Base-by-base conservation (phyloP, 2,797 vertebrate genomes). In the Nothura maculosa region DNA sequence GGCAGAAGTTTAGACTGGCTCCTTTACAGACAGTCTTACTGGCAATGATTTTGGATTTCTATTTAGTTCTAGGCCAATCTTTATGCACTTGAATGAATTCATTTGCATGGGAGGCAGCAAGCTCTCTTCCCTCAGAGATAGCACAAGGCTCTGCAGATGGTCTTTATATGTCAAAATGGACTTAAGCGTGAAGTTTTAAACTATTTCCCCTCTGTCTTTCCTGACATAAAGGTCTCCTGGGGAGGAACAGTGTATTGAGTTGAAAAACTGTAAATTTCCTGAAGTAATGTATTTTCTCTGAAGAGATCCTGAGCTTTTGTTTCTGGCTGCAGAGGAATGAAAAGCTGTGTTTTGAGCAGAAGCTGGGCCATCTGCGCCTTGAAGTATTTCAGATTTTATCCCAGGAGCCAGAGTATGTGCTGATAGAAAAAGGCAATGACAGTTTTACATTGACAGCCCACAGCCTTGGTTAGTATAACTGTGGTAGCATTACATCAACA, bases 251-350 rank as follows among this genome's bases (percentile, higher is more conserved):
- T 72, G 86, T 96, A 94, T 92, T 40, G 74, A 95, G 69, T 85
- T 10, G 32, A 93, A 93, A 89, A 92, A 82, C 95, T 76, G 34
- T 93, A 94, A 94, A 89, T 87, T 67, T 93, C 73, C 34, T 95
- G 74, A 95, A 92, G 96, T 92, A 91, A 85, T 85, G 88, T 89
- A 92, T 96, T 85, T 42, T 70, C 73, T 94, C 77, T 5, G 20
- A 94, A 94, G 81, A 92, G 58, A 86, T 45, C 81, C 5, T 8
- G 79, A 91, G 86, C 82, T 68, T 94, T 95, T 92, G 73, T 90
- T 94, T 90, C 82, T 92, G 82, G 87, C 91, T 97, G 92, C 64
- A 67, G 69, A 94, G 83, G 94, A 93, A 96, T 45, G 24, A 94
- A 97, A 92, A 88, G 66, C 79, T 70, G 30, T 47, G 47, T 85